Conservation (phyloP, 2,797 vertebrate genomes). For the Leuciscus waleckii region DNA sequence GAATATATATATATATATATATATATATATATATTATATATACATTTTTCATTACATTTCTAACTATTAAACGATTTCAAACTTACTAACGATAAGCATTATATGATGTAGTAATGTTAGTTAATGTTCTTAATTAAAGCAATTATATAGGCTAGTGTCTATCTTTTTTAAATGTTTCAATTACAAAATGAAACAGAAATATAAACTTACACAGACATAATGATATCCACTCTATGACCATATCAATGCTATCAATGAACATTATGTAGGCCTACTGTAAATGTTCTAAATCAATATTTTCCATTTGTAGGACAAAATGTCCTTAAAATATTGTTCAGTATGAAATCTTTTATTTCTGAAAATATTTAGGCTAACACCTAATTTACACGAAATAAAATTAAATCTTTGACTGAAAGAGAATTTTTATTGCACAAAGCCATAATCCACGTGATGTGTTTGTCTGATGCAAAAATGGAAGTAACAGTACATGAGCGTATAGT, state of each 20-base stretch:
- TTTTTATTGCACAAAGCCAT: not conserved
- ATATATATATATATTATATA: not conserved
- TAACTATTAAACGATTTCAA: not conserved
- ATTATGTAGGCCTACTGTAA: not conserved
- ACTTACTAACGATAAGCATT: not conserved
- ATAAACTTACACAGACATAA: not conserved
- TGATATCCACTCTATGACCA: not conserved
- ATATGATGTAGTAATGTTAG: not conserved
- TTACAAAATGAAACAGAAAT: not conserved
- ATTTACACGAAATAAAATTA: not conserved
- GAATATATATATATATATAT: not conserved
- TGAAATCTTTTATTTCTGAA: not conserved
- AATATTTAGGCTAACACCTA: not conserved
- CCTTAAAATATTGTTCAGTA: not conserved
- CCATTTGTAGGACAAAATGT: not conserved
- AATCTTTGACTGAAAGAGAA: not conserved
- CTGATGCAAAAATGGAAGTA: conserved; percentile 41
- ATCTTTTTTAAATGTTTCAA: not conserved
- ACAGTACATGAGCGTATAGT: conserved; percentile 17
- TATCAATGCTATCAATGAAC: not conserved
- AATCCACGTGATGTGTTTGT: conserved; percentile 12
- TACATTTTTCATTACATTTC: not conserved
- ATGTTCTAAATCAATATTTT: not conserved
- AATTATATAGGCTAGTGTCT: not conserved
- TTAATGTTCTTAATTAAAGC: not conserved